These are phyloP conservation scores for Papilio gigon DNA, from an alignment of 2,888 invertebrate species.

Conservation along the genomic window DNA sequence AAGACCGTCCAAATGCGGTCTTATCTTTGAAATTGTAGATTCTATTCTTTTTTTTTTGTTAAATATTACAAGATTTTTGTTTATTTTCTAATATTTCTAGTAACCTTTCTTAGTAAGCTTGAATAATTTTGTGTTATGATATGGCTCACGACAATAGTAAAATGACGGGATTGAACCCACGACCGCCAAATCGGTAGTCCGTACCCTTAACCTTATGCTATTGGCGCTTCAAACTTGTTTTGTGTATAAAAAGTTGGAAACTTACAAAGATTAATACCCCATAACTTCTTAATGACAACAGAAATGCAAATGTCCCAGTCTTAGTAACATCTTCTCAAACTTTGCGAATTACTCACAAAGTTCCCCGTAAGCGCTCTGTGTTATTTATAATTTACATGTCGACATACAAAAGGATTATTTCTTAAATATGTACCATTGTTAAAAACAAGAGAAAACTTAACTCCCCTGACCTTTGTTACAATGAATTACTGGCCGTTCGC, in stretches of 20 bases:
- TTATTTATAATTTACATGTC: constrained; percentile 30
- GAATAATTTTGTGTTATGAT: no score
- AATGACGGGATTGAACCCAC: no score
- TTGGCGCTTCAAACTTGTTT: no score
- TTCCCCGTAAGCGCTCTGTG: constrained; percentile 22
- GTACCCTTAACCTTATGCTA: no score
- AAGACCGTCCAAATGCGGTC: no score
- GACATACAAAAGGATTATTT: not conserved
- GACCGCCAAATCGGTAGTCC: no score
- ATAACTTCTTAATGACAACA: constrained; percentile 30
- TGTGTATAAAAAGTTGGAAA: not conserved
- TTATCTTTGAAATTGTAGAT: no score
- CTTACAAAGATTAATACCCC: constrained; percentile 10
- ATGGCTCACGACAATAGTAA: no score
- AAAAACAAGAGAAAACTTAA: not conserved
- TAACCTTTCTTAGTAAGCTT: no score
- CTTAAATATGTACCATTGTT: constrained; percentile 1
- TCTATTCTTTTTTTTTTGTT: no score
- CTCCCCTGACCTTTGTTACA: not conserved
- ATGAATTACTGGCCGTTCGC: not conserved
- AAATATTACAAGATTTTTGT: no score
- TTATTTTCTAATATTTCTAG: no score
- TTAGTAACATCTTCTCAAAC: constrained; percentile 21
- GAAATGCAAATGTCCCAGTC: constrained; percentile 34
- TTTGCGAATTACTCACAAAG: constrained; percentile 34